These are phyloP conservation scores for Orthosia incerta DNA, from an alignment of 2,888 invertebrate species.

Conservation along the genomic window DNA sequence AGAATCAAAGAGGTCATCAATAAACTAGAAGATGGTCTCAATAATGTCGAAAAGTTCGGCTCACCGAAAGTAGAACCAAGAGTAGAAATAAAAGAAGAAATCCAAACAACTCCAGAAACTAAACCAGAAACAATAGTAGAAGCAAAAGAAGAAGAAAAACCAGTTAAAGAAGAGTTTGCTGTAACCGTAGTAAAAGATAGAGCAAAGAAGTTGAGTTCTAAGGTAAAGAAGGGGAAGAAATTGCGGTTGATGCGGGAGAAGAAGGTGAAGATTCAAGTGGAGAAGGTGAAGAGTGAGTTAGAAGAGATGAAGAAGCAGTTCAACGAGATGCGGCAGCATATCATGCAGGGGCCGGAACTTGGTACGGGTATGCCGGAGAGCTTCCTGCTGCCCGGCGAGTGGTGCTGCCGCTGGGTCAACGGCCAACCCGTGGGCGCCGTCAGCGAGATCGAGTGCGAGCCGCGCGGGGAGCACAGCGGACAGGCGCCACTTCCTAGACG, in stretches of 20 bases:
- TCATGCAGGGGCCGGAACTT: slow-evolving; percentile 77
- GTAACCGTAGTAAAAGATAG: slow-evolving; percentile 51
- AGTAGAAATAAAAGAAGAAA: slow-evolving; percentile 71
- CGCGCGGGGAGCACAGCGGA: slow-evolving; percentile 78
- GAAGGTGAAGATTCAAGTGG: slow-evolving; percentile 83
- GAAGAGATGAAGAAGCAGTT: slow-evolving; percentile 83
- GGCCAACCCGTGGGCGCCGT: slow-evolving; percentile 92
- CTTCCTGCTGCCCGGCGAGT: slow-evolving; percentile 88
- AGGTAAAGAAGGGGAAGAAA: slow-evolving; percentile 76
- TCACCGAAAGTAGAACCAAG: slow-evolving; percentile 68
- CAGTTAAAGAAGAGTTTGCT: slow-evolving; percentile 17
- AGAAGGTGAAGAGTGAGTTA: slow-evolving; percentile 81
- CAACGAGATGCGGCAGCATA: slow-evolving; percentile 83
- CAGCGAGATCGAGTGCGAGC: slow-evolving; percentile 83
- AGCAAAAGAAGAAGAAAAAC: slow-evolving; percentile 18
- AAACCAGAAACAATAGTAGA: slow-evolving; percentile 17
- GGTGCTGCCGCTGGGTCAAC: slow-evolving; percentile 93
- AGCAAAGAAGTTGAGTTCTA: slow-evolving; percentile 70
- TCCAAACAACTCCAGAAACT: slow-evolving; percentile 12
- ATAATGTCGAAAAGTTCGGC: slow-evolving; percentile 67
- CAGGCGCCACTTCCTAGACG: slow-evolving; percentile 84
- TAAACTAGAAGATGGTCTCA: slow-evolving; percentile 83
- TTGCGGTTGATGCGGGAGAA: slow-evolving; percentile 65
- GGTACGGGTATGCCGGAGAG: slow-evolving; percentile 75
- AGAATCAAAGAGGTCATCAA: slow-evolving; percentile 85